These are phyloP conservation scores for Tipula helvola DNA, from an alignment of 2,888 invertebrate species.

Conservation along the genomic window DNA sequence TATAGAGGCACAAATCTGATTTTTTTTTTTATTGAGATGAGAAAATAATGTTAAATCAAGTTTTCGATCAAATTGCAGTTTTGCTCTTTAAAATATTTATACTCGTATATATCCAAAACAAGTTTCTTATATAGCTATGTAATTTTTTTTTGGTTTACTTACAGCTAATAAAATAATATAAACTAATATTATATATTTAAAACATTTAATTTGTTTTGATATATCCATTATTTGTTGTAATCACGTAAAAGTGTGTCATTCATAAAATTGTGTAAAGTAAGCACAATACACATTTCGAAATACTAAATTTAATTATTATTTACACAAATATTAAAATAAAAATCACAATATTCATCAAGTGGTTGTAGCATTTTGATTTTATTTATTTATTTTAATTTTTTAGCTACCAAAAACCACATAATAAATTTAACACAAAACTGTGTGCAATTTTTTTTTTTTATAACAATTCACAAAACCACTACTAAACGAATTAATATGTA, in stretches of 20 bases:
- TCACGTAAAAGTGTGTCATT: not conserved
- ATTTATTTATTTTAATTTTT: not conserved
- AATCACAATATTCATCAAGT: not conserved
- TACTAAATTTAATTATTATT: not conserved
- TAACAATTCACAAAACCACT: not conserved
- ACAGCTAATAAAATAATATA: conserved; percentile 7
- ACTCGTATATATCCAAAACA: not conserved
- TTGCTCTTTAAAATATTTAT: not conserved
- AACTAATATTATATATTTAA: conserved; percentile 1
- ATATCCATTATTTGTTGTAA: not conserved
- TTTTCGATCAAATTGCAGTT: not conserved
- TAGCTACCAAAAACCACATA: not conserved
- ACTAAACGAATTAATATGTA: not conserved
- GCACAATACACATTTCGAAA: not conserved
- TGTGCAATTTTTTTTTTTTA: not conserved
- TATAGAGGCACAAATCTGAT: not conserved
- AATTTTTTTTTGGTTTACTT: not conserved
- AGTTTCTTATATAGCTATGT: too few relatives aligned
- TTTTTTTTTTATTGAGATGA: not conserved
- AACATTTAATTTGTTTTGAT: conserved; percentile 9
- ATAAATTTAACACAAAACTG: not conserved
- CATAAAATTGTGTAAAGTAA: not conserved
- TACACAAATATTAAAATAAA: not conserved
- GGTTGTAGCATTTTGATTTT: not conserved
- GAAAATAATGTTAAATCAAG: not conserved